Evolutionary conservation across 1,140 invertebrate genomes (phyloP).

Genomic region (Stegodyphus dumicola): DNA sequence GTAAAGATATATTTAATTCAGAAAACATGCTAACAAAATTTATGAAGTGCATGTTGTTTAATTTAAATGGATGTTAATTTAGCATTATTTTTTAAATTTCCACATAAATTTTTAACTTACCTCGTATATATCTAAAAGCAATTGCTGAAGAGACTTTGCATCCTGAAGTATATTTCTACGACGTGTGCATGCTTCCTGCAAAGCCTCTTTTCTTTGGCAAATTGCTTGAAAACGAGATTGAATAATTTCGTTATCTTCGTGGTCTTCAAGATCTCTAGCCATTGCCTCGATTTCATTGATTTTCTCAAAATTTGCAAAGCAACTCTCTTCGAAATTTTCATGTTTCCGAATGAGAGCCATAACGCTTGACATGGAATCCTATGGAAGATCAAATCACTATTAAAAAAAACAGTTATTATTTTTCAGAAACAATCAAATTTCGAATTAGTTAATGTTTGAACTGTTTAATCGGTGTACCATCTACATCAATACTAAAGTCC

Average conservation of each 20-base stretch:
- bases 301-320: slow-evolving; percentile 81
- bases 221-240: slow-evolving; percentile 75
- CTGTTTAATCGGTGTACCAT: no score
- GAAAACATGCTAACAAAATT: no score
- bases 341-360: slow-evolving; percentile 89
- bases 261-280: slow-evolving; percentile 75
- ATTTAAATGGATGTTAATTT: no score
- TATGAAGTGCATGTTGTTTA: no score
- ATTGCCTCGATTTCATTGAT: slow-evolving; percentile 82
- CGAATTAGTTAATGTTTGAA: no score
- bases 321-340: slow-evolving; percentile 87
- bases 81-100: no score
- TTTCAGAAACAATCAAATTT: no score
- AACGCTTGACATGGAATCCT: slow-evolving; percentile 77
- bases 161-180: slow-evolving; percentile 80
- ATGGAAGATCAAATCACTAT: no score
- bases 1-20: no score
- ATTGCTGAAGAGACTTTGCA: slow-evolving; percentile 84
- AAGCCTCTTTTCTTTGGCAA: slow-evolving; percentile 63
- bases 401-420: no score
- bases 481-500: no score
- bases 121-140: slow-evolving; percentile 86
- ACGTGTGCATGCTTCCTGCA: slow-evolving; percentile 72
- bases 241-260: slow-evolving; percentile 76
- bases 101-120: slow-evolving; percentile 65